phyloP scores from a whole-genome alignment of 2,797 vertebrate genomes.

The Propithecus perrieri region DNA sequence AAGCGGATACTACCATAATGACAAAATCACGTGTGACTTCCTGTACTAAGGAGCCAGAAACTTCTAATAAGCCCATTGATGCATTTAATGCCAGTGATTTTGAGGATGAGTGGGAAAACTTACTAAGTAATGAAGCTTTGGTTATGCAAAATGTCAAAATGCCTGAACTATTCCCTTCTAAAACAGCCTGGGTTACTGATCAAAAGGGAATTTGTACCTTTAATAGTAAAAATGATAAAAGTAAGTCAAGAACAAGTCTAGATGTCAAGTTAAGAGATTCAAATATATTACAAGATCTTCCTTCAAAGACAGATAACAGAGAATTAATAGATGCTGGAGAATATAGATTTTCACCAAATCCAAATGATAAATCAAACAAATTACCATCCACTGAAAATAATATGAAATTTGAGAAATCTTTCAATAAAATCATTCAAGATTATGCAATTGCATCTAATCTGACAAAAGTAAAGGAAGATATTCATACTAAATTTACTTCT shows the following conservation, averaged over 20 bases:
- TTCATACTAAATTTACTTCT: slow-evolving; percentile 40
- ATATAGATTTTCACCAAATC: slow-evolving; percentile 24
- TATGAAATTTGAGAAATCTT: slow-evolving; percentile 64
- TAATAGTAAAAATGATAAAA: slow-evolving; percentile 44
- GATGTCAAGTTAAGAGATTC: slow-evolving; percentile 3
- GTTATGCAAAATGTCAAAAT: slow-evolving; percentile 90
- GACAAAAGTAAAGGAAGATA: slow-evolving; percentile 71
- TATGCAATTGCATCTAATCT: slow-evolving; percentile 53
- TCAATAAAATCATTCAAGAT: slow-evolving; percentile 67
- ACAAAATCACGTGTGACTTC: slow-evolving; percentile 42
- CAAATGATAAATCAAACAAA: slow-evolving; percentile 57
- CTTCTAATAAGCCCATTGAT: slow-evolving; percentile 49
- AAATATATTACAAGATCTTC: slow-evolving; percentile 59
- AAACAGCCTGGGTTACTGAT: slow-evolving; percentile 52
- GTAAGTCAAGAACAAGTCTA: slow-evolving; percentile 50
- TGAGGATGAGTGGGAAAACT: slow-evolving; percentile 90
- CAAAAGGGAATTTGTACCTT: not conserved
- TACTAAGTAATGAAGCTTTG: slow-evolving; percentile 90
- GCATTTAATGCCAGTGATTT: slow-evolving; percentile 78
- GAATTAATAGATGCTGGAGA: slow-evolving; percentile 50
- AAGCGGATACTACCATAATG: not conserved
- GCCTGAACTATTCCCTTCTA: slow-evolving; percentile 80
- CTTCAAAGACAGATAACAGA: slow-evolving; percentile 66
- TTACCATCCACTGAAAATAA: slow-evolving; percentile 66
- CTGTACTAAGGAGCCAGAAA: not conserved